Percentiles rank a stretch among this genome's conserved stretches.
phyloP scores from a whole-genome alignment of 2,797 vertebrate species.

The Notoglanidium macrostoma region DNA sequence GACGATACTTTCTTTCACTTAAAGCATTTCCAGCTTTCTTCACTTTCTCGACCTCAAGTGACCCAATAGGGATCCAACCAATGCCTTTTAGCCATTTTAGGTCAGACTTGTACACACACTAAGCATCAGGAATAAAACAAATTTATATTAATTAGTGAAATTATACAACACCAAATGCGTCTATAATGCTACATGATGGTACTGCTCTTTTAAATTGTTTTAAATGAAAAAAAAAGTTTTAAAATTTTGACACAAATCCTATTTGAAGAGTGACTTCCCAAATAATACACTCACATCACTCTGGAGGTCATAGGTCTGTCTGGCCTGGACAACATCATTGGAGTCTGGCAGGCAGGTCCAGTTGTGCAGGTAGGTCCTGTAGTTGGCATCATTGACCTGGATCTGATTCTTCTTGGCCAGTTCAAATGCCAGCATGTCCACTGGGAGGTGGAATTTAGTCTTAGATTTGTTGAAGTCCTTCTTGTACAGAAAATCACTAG shows the following conservation, averaged over 20 bases:
- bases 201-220: neutral
- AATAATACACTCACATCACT: constrained; percentile 77
- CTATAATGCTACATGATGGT: neutral
- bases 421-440: constrained; percentile 87
- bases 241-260: neutral
- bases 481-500: constrained; percentile 84
- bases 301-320: constrained; percentile 77
- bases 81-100: constrained; percentile 81
- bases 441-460: constrained; percentile 82
- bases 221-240: neutral
- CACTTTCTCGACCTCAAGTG: constrained; percentile 81
- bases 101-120: constrained; percentile 79
- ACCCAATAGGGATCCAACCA: constrained; percentile 86
- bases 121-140: neutral
- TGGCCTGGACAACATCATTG: constrained; percentile 80
- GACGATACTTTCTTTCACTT: constrained; percentile 82
- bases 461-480: constrained; percentile 88
- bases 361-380: constrained; percentile 81
- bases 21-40: constrained; percentile 83
- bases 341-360: constrained; percentile 90
- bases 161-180: neutral
- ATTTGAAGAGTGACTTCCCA: neutral
- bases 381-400: constrained; percentile 82
- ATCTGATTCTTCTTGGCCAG: constrained; percentile 86
- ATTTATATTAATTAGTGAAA: neutral